Evolutionary conservation across 2,797 vertebrate genomes (phyloP).

Genomic region (Poecile montanus): DNA sequence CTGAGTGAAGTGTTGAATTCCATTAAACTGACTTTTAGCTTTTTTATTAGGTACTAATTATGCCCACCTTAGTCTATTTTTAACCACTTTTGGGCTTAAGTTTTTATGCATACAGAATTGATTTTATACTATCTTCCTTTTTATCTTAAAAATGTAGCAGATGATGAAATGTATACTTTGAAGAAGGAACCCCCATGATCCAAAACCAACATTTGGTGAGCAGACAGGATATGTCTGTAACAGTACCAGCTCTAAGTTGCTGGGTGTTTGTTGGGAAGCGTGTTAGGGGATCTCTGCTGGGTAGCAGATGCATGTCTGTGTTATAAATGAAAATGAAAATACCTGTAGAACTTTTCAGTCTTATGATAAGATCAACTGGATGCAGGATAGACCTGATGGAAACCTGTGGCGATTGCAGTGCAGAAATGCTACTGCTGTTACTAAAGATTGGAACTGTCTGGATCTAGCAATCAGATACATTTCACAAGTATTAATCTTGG

Average conservation of each 20-base stretch:
- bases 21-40: neutral
- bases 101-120: neutral
- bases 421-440: neutral
- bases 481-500: conserved; percentile 38
- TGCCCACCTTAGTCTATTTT: conserved; percentile 12
- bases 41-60: conserved; percentile 38
- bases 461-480: neutral
- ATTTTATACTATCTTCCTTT: conserved; percentile 8
- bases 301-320: fast-evolving
- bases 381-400: neutral
- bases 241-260: neutral
- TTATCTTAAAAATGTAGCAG: conserved; percentile 23
- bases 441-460: neutral
- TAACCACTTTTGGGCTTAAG: neutral
- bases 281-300: neutral
- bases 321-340: neutral
- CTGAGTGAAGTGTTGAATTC: conserved; percentile 23
- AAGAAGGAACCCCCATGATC: neutral
- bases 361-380: neutral
- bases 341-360: neutral
- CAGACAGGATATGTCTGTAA: neutral
- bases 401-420: neutral
- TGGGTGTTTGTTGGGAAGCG: neutral
- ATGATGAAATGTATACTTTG: neutral
- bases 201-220: neutral